Conservation (phyloP, 2,113 vertebrate genomes). For the Syngnathus typhle region DNA sequence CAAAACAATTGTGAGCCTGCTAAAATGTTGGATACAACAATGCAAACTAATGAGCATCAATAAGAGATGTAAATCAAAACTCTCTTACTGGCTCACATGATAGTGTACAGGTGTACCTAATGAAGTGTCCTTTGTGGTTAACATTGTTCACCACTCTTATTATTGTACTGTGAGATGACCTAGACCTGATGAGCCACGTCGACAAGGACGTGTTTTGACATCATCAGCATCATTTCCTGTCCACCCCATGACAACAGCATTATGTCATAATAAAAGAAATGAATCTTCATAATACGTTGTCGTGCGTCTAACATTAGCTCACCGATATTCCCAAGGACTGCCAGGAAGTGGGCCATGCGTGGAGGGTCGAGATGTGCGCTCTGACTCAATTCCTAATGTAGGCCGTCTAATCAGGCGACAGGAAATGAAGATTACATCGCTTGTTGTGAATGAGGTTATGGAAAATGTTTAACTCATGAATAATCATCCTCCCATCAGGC, state of each 20-base stretch:
- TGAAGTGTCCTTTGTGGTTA: neutral
- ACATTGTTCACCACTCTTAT: neutral
- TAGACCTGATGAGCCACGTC: neutral
- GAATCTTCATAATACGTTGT: slow-evolving; percentile 10
- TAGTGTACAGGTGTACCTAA: neutral
- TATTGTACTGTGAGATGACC: neutral
- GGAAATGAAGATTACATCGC: slow-evolving; percentile 15
- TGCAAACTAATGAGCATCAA: too few species aligned
- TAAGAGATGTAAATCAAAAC: too few species aligned
- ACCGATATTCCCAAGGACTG: slow-evolving; percentile 32
- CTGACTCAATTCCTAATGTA: slow-evolving; percentile 34
- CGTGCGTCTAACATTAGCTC: slow-evolving; percentile 34
- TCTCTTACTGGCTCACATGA: neutral
- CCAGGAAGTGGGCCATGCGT: slow-evolving; percentile 9
- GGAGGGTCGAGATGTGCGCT: slow-evolving; percentile 6
- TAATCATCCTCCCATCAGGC: slow-evolving; percentile 9
- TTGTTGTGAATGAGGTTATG: slow-evolving; percentile 43
- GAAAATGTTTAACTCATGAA: slow-evolving; percentile 30
- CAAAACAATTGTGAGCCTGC: neutral
- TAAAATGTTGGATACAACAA: too few species aligned
- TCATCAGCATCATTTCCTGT: slow-evolving; percentile 13
- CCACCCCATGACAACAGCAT: neutral
- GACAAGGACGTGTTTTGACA: neutral
- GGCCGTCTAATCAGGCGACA: slow-evolving; percentile 37
- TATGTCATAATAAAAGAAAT: slow-evolving; percentile 21